Evolutionary conservation across 2,888 invertebrate genomes (phyloP).

Genomic region (Megalurothrips usitatus): DNA sequence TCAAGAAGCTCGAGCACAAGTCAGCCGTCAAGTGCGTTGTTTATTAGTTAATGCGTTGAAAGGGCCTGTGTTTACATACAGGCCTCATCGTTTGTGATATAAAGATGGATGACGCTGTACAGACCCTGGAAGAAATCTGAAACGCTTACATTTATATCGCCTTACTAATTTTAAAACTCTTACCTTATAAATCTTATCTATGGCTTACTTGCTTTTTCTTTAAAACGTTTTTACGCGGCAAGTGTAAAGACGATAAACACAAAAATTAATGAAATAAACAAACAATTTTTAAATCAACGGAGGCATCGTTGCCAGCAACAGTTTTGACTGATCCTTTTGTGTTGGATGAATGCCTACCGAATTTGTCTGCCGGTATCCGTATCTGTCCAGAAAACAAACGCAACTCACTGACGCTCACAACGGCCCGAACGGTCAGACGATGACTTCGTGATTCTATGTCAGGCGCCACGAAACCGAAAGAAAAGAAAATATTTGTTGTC

Average conservation of each 20-base stretch:
- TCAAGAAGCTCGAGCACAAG: not conserved
- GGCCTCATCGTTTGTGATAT: too few relatives aligned
- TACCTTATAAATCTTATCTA: too few relatives aligned
- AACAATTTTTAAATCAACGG: too few relatives aligned
- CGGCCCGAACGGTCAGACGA: not conserved
- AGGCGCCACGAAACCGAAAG: not conserved
- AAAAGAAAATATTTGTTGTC: not conserved
- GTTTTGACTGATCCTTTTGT: constrained; percentile 8
- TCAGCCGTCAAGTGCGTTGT: not conserved
- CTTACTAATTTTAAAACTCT: too few relatives aligned
- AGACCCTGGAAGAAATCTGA: too few relatives aligned
- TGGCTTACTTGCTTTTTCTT: too few relatives aligned
- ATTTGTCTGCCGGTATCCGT: not conserved
- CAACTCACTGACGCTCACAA: too few relatives aligned
- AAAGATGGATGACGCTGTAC: too few relatives aligned
- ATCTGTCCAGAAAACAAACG: constrained; percentile 7
- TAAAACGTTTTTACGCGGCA: too few relatives aligned
- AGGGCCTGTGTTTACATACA: not conserved
- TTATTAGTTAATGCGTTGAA: not conserved
- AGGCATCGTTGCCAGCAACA: not conserved
- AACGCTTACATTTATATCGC: too few relatives aligned
- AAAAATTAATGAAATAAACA: too few relatives aligned
- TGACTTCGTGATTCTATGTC: not conserved
- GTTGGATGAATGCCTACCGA: not conserved
- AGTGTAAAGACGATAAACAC: too few relatives aligned